A percentile compares a stretch with the other conserved stretches of the same genome.
Evolutionary conservation across 2,888 invertebrate genomes (phyloP).

Genomic region (Phortica magna): DNA sequence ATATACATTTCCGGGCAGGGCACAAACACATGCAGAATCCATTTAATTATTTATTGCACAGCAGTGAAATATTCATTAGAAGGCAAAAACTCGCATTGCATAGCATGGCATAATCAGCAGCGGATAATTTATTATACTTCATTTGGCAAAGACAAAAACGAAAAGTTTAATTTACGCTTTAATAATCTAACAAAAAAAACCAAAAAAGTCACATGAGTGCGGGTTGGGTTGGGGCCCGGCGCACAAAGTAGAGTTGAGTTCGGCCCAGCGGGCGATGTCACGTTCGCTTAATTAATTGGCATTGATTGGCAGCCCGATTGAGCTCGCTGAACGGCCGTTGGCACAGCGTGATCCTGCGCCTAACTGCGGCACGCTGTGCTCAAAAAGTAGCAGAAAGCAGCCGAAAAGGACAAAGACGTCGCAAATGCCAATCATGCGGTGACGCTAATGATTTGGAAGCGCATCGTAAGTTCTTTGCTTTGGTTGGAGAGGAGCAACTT

Average conservation of each 20-base stretch:
- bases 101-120: not conserved
- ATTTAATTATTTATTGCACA: conserved; percentile 1
- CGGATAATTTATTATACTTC: not conserved
- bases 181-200: no score
- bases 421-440: not conserved
- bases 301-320: conserved; percentile 11
- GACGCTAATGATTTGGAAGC: conserved; percentile 58
- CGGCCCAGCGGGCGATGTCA: conserved; percentile 47
- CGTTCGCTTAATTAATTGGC: conserved; percentile 60
- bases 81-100: not conserved
- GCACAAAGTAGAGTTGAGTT: no score
- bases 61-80: not conserved
- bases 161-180: no score
- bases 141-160: not conserved
- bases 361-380: conserved; percentile 37
- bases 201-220: no score
- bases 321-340: conserved; percentile 30
- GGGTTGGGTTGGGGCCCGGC: no score
- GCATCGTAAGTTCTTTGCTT: not conserved
- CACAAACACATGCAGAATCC: not conserved
- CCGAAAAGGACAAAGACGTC: not conserved
- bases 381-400: not conserved
- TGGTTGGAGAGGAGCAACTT: conserved; percentile 15
- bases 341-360: conserved; percentile 37
- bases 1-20: not conserved